These are phyloP conservation scores for Drosophila pullipes DNA, from an alignment of 2,888 invertebrate species.

Conservation along the genomic window DNA sequence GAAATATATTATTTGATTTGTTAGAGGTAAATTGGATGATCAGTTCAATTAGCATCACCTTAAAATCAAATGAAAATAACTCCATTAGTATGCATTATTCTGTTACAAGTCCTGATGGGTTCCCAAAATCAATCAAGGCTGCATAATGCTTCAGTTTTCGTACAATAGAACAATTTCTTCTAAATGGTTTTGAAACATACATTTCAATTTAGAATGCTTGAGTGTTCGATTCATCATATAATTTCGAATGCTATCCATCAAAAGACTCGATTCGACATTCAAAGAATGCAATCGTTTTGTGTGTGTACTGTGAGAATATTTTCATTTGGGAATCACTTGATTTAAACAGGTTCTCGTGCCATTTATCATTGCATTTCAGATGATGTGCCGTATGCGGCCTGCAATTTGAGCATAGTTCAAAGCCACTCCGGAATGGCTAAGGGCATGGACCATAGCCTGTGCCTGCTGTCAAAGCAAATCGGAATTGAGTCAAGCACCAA, in stretches of 20 bases:
- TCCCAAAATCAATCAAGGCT: slow-evolving; percentile 16
- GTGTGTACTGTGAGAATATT: slow-evolving; percentile 11
- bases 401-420: slow-evolving; percentile 36
- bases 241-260: slow-evolving; percentile 54
- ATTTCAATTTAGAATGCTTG: slow-evolving; percentile 45
- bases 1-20: neutral
- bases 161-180: slow-evolving; percentile 15
- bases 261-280: slow-evolving; percentile 32
- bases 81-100: neutral
- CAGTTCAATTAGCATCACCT: neutral
- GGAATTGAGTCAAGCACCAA: slow-evolving; percentile 37
- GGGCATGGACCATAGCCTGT: slow-evolving; percentile 40
- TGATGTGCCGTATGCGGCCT: neutral
- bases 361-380: slow-evolving; percentile 54
- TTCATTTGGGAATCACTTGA: slow-evolving; percentile 45
- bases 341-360: slow-evolving; percentile 35
- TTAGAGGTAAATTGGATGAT: neutral
- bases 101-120: slow-evolving; percentile 6
- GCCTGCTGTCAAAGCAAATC: slow-evolving; percentile 70
- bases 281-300: slow-evolving; percentile 14
- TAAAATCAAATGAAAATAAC: neutral
- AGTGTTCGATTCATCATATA: slow-evolving; percentile 47
- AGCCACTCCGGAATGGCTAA: slow-evolving; percentile 9
- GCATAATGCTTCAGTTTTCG: slow-evolving; percentile 11
- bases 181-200: slow-evolving; percentile 18